These are phyloP conservation scores for Girardinus metallicus DNA, from an alignment of 2,797 vertebrate genomes.

Conservation along the genomic window DNA sequence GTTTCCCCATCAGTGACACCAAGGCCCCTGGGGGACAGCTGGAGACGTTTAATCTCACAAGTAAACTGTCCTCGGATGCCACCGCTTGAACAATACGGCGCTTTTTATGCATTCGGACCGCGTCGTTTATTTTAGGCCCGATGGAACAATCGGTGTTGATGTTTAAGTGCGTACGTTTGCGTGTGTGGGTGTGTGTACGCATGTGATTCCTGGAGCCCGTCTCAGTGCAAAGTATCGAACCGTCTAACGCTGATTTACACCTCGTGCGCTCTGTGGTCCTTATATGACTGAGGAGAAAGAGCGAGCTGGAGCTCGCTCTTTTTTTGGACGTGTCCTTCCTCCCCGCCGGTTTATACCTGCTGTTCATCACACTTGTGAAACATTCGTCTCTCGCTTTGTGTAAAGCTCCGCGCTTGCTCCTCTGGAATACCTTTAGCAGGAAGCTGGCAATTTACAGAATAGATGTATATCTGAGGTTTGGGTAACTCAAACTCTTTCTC, in stretches of 20 bases:
- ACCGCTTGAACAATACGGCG: constrained; percentile 71
- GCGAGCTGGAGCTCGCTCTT: constrained; percentile 58
- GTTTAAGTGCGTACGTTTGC: constrained; percentile 33
- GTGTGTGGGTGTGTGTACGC: constrained; percentile 21
- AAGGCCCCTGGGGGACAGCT: constrained; percentile 63
- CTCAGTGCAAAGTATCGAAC: constrained; percentile 43
- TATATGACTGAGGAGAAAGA: constrained; percentile 74
- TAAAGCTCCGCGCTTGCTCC: constrained; percentile 68
- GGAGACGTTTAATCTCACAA: constrained; percentile 69
- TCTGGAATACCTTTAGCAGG: constrained; percentile 75
- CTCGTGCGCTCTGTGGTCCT: constrained; percentile 60
- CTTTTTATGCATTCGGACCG: constrained; percentile 58
- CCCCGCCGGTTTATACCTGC: constrained; percentile 79
- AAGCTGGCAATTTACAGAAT: constrained; percentile 72
- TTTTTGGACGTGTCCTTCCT: constrained; percentile 71
- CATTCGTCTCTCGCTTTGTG: constrained; percentile 70
- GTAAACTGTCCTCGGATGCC: constrained; percentile 70
- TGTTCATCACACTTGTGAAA: constrained; percentile 78
- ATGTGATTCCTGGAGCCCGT: constrained; percentile 44
- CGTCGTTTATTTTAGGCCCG: constrained; percentile 66
- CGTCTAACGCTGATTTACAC: constrained; percentile 69
- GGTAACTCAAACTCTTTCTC: constrained; percentile 31
- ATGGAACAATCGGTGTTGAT: constrained; percentile 68
- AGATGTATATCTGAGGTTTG: constrained; percentile 53
- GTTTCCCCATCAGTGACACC: constrained; percentile 76